Percentiles rank a stretch among this genome's conserved stretches.
Conservation (phyloP, 2,113 vertebrate species). For the Embiotoca jacksoni region DNA sequence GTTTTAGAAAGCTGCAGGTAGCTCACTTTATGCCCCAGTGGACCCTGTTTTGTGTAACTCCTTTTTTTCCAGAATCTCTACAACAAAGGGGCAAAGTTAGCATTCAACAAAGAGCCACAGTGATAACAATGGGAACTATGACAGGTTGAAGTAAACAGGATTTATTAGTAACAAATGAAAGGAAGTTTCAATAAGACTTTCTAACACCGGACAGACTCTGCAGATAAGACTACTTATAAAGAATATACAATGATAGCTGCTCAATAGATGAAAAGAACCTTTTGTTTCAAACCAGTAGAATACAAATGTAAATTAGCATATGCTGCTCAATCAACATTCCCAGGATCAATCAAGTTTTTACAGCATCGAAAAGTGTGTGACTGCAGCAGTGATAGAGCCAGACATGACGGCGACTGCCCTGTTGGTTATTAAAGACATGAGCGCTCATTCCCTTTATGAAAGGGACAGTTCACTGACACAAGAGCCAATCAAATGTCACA, state of each 20-base stretch:
- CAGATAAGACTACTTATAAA: no score
- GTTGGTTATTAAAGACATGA: conserved; percentile 23
- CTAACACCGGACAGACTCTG: no score
- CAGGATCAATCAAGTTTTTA: conserved; percentile 46
- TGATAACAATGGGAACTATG: no score
- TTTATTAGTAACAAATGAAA: no score
- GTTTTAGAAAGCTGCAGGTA: no score
- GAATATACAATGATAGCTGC: neutral
- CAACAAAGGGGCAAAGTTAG: no score
- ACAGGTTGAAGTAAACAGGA: no score
- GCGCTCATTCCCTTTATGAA: conserved; percentile 9
- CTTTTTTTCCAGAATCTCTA: no score
- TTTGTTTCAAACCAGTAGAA: conserved; percentile 29
- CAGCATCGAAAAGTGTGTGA: conserved; percentile 11
- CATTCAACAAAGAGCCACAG: no score
- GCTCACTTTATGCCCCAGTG: no score
- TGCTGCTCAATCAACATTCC: conserved; percentile 1
- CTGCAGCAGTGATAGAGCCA: conserved; percentile 23
- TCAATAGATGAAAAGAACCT: neutral
- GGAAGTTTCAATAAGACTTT: no score
- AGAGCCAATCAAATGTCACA: conserved; percentile 55
- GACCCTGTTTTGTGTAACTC: no score
- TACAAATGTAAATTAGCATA: conserved; percentile 19
- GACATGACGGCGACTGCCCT: neutral
- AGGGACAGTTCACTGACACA: conserved; percentile 45